phyloP scores from a whole-genome alignment of 2,797 vertebrate genomes.

The Hirundo rustica region DNA sequence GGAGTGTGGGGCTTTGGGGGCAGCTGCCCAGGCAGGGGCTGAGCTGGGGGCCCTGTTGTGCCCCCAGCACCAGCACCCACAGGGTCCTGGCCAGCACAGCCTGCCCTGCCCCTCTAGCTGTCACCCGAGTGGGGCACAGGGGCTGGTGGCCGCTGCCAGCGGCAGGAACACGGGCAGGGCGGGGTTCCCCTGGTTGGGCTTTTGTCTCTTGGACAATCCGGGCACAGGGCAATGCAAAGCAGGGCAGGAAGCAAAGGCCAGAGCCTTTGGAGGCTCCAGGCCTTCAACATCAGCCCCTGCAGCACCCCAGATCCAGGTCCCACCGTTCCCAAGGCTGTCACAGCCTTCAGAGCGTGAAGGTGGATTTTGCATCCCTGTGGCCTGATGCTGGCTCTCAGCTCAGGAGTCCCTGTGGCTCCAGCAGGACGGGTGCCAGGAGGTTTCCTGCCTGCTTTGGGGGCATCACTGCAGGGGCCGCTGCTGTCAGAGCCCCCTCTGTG shows the following conservation, averaged over 20 bases:
- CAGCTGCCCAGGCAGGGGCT: not conserved
- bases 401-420: not conserved
- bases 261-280: not conserved
- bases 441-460: not conserved
- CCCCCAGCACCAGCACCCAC: not conserved
- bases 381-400: not conserved
- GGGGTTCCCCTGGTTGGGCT: not conserved
- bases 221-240: not conserved
- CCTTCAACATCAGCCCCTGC: not conserved
- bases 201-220: not conserved
- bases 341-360: not conserved
- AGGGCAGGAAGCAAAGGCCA: not conserved
- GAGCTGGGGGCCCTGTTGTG: not conserved
- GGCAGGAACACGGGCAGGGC: not conserved
- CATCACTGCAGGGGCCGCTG: not conserved
- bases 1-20: no score
- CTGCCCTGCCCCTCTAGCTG: not conserved
- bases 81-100: not conserved
- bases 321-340: not conserved
- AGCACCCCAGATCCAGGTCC: not conserved
- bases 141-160: not conserved
- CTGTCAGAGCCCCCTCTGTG: not conserved
- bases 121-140: not conserved
- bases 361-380: no score
- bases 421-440: not conserved